Base-by-base conservation (phyloP, 2,888 invertebrate genomes). In the Phymatocera aterrima region DNA sequence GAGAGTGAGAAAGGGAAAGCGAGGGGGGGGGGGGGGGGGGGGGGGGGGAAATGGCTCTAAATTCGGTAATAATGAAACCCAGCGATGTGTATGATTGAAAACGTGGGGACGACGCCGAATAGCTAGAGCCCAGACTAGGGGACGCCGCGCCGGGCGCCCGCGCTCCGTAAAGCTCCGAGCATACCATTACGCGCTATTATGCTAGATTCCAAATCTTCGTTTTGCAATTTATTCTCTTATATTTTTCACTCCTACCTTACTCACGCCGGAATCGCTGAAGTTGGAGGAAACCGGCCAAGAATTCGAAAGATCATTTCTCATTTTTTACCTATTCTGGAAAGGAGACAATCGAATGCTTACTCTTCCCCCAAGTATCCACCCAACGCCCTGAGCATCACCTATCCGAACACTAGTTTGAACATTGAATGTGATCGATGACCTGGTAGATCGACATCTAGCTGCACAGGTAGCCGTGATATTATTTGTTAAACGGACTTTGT, bases 11-110 rank as follows among this genome's bases (percentile, higher is more conserved):
- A 77, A 57, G 54, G 54, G 68, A 61, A 77, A 79, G 78, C 70
- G 77, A 68, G 81, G 54, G 74, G 10, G 24, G 68, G 43, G 75
- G 34, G 60, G 37, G 37, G 24, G 21, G 48, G 77, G 61, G 61
- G 78, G 78, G 78, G 72, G 78, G 78, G 60, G 75, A 72, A 87
- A 85, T 85, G 84, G 82, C 83, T 83, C 82, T 83, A 85, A 88
- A 88, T 88, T 88, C 84, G 84, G 84, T 85, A 87, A 89, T 88
- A 88, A 88, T 86, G 85, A 87, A 88, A 88, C 83, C 84, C 86
- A 87, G 84, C 83, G 87, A 88, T 84, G 88, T 87, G 89, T 85
- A 87, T 88, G 88, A 89, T 89, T 87, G 87, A 88, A 89, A 87
- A 85, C 83, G 85, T 83, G 81, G 85, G 85, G 83, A 82, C 78